Percentiles rank a stretch among this genome's conserved stretches.
Evolutionary conservation across 2,888 invertebrate species (phyloP).

Genomic region (Oscheius sp.): DNA sequence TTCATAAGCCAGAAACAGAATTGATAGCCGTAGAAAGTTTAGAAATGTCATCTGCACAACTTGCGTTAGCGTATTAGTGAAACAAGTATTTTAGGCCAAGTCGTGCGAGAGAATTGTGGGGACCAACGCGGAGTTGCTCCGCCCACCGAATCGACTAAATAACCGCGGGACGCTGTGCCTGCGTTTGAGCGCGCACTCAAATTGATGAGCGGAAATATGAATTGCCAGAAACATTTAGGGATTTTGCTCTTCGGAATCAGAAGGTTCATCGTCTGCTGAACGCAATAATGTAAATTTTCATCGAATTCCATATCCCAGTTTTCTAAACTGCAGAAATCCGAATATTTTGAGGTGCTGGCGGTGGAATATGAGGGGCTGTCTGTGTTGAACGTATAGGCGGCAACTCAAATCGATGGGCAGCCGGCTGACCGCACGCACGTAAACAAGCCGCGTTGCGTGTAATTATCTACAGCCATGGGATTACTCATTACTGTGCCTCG

Average conservation of each 20-base stretch:
- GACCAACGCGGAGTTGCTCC: slow-evolving; percentile 22
- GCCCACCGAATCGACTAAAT: slow-evolving; percentile 33
- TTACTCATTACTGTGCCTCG: slow-evolving; percentile 30
- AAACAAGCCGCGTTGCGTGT: slow-evolving; percentile 40
- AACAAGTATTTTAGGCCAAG: not conserved
- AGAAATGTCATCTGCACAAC: no score
- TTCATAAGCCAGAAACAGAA: no score
- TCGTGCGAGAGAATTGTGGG: slow-evolving; percentile 39
- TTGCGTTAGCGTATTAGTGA: not conserved
- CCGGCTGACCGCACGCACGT: slow-evolving; percentile 40
- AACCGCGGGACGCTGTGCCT: slow-evolving; percentile 13
- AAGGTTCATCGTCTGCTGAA: no score
- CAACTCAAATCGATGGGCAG: slow-evolving; percentile 39
- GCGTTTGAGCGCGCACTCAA: slow-evolving; percentile 32
- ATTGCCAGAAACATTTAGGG: no score
- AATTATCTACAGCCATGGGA: slow-evolving; percentile 33
- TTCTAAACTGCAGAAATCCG: not conserved
- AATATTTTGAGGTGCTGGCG: slow-evolving; percentile 15
- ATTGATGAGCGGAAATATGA: not conserved
- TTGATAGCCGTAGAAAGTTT: no score
- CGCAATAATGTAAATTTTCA: no score
- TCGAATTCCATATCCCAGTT: no score
- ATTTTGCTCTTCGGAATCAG: no score
- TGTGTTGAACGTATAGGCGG: slow-evolving; percentile 7
- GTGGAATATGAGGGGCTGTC: slow-evolving; percentile 36